Base-by-base conservation (phyloP, 2,797 vertebrate species). In the Lacerta agilis region DNA sequence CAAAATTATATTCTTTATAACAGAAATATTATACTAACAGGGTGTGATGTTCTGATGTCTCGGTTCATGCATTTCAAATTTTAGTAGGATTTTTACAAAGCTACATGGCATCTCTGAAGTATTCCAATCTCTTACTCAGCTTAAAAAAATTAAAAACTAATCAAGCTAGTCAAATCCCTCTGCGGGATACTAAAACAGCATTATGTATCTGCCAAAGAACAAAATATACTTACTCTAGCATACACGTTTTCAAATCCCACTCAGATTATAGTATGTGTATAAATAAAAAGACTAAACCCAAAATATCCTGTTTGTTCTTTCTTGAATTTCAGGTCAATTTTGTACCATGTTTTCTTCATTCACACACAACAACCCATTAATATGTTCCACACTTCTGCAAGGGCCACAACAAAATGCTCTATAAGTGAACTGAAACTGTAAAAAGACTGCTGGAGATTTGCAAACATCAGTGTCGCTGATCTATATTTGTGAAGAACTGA, bases 61-160 rank as follows among this genome's bases (percentile, higher is more conserved):
- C 17, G 0, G 0, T 88, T 92, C 89, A 66, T 78, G 25, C 41
- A 84, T 77, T 90, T 83, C 41, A 20, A 76, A 49, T 92, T 61
- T 81, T 92, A 1, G 33, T 58, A 61, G n/a, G 90, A 91, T 55
- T 85, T 66, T 87, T 64, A 27, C 7, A 69, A 69, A 69, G 27
- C 66, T 27, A 69, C 25, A 69, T 69, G 66, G 3, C 9, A 69
- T 69, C 23, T 69, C 27, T 69, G 66, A 69, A 69, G 66, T 69
- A 69, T 69, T 69, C 25, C 23, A 69, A 69, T 69, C 66, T 69
- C 66, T 69, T 69, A 11, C 90, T 92, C 87, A 64, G 45, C 75
- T 55, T 91, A 80, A 75, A 90, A 93, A 69, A 36, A 83, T 93
- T 86, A 71, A 88, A 85, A 86, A 58, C 69, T 88, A 83, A 91